Base-by-base conservation (phyloP, 2,797 vertebrate species). In the Macrochelys suwanniensis region DNA sequence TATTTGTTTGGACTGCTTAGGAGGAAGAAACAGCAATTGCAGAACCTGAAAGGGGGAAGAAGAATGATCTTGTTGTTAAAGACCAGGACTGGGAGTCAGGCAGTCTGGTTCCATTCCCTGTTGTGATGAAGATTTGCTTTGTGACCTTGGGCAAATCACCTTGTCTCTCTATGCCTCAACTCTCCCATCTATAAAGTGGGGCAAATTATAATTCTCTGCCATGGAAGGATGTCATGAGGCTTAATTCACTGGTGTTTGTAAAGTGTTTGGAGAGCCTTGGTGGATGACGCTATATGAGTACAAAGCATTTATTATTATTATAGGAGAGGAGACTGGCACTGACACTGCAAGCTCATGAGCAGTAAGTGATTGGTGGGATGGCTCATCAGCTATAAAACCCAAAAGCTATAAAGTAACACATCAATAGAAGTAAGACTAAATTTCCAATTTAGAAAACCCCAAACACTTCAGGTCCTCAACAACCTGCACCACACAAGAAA, bases 41-140 rank as follows among this genome's bases (percentile, higher is more conserved):
- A 90, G 89, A 94, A 89, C 12, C n/a, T 89, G 89, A 83, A 94
- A 88, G 42, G 5, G n/a, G 77, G 37, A 91, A 28, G 54, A 86
- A 84, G 37, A 91, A 85, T 57, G 49, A 91, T 76, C 74, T 59
- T 33, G 50, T 42, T 33, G n/a, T 19, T 85, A 51, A 54, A 45
- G 42, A 57, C 49, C 47, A 57, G 26, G 42, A 7, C 13, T 47
- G 23, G 42, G 45, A 76, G 6, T 47, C 74, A 76, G 11, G 25
- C 12, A 37, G 16, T 47, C 57, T 88, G 6, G 31, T 45, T 28
- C 15, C 31, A 6, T 25, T 21, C 50, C 25, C 54, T n/a, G 15
- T 31, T 49, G 28, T 82, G 33, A 49, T 23, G n/a, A 33, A 57
- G 26, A 50, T 82, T n/a, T 88, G 42, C 42, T 81, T n/a, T 45